phyloP scores from a whole-genome alignment of 2,797 vertebrate species.

The Trachops cirrhosus region DNA sequence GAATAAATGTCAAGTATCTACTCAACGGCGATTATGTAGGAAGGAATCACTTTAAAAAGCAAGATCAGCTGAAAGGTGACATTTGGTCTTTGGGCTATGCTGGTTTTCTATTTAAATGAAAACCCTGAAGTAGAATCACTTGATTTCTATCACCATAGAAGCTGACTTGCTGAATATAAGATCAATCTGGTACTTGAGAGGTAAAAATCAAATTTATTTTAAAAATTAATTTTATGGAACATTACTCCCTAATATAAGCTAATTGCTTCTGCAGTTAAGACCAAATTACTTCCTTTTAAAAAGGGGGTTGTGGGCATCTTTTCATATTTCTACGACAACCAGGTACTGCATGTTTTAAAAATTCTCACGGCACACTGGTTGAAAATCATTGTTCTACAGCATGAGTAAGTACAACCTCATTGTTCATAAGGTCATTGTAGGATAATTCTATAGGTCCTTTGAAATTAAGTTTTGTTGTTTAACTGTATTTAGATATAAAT shows the following conservation, averaged over 20 bases:
- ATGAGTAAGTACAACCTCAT: neutral
- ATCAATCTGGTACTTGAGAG: neutral
- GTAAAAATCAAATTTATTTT: conserved; percentile 55
- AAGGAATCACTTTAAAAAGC: conserved; percentile 35
- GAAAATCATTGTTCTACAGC: neutral
- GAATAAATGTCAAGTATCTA: conserved; percentile 39
- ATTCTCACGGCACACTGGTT: neutral
- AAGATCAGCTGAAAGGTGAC: neutral
- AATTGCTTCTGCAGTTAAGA: conserved; percentile 45
- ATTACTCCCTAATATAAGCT: conserved; percentile 43
- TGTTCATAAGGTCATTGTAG: neutral
- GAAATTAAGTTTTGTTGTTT: neutral
- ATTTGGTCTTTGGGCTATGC: neutral
- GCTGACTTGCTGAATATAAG: neutral
- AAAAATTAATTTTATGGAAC: conserved; percentile 50
- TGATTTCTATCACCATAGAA: conserved; percentile 12
- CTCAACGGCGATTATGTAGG: neutral
- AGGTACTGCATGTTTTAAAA: neutral
- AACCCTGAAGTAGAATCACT: conserved; percentile 2
- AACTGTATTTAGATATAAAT: neutral
- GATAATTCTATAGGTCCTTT: neutral
- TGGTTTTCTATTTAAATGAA: neutral
- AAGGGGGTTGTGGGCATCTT: neutral
- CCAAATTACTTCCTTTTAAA: neutral
- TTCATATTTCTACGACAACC: neutral